Evolutionary conservation across 2,797 vertebrate species (phyloP).

Genomic region (Nasua narica): DNA sequence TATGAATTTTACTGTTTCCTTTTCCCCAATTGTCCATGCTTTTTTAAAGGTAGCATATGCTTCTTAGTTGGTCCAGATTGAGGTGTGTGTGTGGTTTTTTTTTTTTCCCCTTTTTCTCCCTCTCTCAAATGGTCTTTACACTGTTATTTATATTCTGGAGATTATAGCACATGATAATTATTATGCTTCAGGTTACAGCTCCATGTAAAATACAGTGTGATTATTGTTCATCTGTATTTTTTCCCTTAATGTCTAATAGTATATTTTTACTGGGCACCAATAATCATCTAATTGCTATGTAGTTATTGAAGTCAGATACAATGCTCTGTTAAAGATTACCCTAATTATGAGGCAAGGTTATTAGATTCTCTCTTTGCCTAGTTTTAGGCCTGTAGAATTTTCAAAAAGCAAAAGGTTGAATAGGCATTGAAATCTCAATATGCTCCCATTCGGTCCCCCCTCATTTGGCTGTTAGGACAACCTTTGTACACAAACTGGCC

Average conservation of each 20-base stretch:
- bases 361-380: constrained; percentile 8
- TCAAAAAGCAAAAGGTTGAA: constrained; percentile 39
- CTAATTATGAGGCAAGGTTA: constrained; percentile 53
- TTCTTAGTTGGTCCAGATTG: background rate
- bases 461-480: background rate
- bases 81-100: background rate
- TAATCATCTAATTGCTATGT: constrained; percentile 62
- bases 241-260: constrained; percentile 48
- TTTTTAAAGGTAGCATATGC: background rate
- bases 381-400: constrained; percentile 42
- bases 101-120: background rate
- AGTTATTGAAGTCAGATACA: constrained; percentile 61
- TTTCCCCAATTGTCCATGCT: background rate
- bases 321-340: constrained; percentile 45
- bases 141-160: constrained; percentile 52
- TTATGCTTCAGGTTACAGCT: constrained; percentile 48
- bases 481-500: background rate
- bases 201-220: constrained; percentile 49
- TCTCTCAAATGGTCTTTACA: constrained; percentile 45
- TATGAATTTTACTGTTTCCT: background rate
- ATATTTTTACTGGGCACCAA: constrained; percentile 55
- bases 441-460: background rate
- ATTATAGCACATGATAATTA: constrained; percentile 44
- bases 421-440: constrained; percentile 10
- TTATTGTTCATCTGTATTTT: constrained; percentile 53